Conservation (phyloP, 2,797 vertebrate genomes). For the Chrysolophus pictus region DNA sequence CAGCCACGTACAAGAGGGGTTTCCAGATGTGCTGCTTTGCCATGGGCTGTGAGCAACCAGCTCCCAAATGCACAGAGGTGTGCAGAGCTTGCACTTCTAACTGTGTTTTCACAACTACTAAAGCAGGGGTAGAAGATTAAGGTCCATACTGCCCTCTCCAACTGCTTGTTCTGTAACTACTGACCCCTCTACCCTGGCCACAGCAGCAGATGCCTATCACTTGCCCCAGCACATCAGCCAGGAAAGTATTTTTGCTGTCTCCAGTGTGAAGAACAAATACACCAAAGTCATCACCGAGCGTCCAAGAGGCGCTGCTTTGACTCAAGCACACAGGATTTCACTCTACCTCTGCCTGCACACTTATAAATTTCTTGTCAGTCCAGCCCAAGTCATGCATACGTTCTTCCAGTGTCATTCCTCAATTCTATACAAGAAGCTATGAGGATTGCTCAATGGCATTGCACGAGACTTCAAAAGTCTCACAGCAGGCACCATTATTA, state of each 20-base stretch:
- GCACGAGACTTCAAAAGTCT: background rate
- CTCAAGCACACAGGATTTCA: rapidly evolving
- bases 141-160: background rate
- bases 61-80: rapidly evolving
- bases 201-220: background rate
- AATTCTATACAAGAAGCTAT: background rate
- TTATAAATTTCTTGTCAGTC: background rate
- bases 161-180: background rate
- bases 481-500: background rate
- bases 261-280: background rate
- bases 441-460: background rate
- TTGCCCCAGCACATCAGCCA: background rate
- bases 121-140: background rate
- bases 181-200: background rate
- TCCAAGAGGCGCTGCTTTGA: background rate
- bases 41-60: background rate
- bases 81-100: background rate
- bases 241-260: background rate
- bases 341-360: background rate
- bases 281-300: rapidly evolving
- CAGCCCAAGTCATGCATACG: background rate
- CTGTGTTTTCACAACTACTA: background rate
- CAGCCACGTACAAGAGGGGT: background rate
- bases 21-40: rapidly evolving
- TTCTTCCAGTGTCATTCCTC: background rate